Evolutionary conservation across 2,888 invertebrate species (phyloP), one percentile per base, ranked within the genome.

Genomic region (Nemotelus pantherinus): DNA sequence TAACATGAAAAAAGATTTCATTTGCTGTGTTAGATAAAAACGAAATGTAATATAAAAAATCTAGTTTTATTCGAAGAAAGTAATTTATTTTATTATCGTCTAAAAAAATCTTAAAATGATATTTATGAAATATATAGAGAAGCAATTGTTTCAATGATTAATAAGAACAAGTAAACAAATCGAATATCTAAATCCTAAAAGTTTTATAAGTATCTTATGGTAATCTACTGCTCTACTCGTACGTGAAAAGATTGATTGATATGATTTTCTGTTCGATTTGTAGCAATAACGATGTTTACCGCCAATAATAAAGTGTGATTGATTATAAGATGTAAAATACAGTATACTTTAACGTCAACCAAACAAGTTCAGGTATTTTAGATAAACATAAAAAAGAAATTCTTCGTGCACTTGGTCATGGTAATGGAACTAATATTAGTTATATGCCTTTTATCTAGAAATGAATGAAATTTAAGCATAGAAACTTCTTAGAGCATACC

Each of bases 281-380:
- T 70, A 70, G 70, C 50, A 44, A 68, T 68, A 68, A 63, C 3
- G 25, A n/a, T 25, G 58, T 58, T 50, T 53, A 50, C 50, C 68
- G 68, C 68, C 50, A 68, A 68, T 68, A 53, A 68, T 25, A 44
- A 68, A 68, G 68, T 68, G 68, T 68, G 68, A 68, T 44, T 50
- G 50, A 25, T 50, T 48, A 68, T 39, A 50, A 50, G 7, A 63
- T 68, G 68, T 68, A 68, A 68, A 68, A 68, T 48, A 25, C 25
- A 25, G 25, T 25, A 25, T 25, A 50, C 39, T 68, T 68, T 68
- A 68, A 68, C 45, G 10, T n/a, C n/a, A 63, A 63, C 25, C 58
- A 6, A 64, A 3, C 44, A 67, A 58, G 72, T 72, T 72, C 55
- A 70, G 53, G 55, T 70, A 60, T 48, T 60, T 48, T 74, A 60